These are phyloP conservation scores for Takifugu bimaculatus DNA, from an alignment of 2,113 vertebrate genomes.

Conservation along the genomic window DNA sequence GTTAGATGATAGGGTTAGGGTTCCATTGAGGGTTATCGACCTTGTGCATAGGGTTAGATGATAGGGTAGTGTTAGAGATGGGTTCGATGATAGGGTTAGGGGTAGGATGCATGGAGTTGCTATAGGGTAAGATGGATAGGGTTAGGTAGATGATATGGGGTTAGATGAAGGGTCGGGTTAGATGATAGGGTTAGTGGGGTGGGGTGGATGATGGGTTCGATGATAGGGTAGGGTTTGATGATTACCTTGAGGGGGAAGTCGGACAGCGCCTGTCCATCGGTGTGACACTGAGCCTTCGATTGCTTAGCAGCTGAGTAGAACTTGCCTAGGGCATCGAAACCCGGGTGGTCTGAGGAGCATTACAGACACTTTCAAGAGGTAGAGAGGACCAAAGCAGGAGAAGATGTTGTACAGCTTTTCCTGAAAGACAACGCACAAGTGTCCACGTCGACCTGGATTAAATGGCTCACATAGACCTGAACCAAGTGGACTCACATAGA, in stretches of 20 bases:
- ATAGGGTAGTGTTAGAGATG: too few relatives aligned
- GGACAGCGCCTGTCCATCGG: slow-evolving; percentile 67
- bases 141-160: too few relatives aligned
- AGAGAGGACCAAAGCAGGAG: slow-evolving; percentile 77
- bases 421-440: slow-evolving; percentile 43
- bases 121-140: too few relatives aligned
- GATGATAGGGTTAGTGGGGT: too few relatives aligned
- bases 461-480: neutral
- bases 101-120: too few relatives aligned
- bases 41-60: too few relatives aligned
- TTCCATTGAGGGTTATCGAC: too few relatives aligned
- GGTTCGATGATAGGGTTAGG: too few relatives aligned
- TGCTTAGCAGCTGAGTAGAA: slow-evolving; percentile 75
- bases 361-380: slow-evolving; percentile 74
- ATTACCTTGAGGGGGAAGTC: slow-evolving; percentile 75
- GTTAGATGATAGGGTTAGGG: too few relatives aligned
- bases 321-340: slow-evolving; percentile 74
- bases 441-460: neutral
- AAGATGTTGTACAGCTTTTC: slow-evolving; percentile 60
- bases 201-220: too few relatives aligned
- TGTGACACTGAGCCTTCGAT: slow-evolving; percentile 63
- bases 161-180: too few relatives aligned
- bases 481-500: slow-evolving; percentile 48
- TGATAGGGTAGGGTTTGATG: too few relatives aligned
- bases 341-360: slow-evolving; percentile 65